Percentiles rank a stretch among this genome's conserved stretches.
These are phyloP conservation scores for Zingel zingel DNA, from an alignment of 2,113 vertebrate species.

Conservation along the genomic window DNA sequence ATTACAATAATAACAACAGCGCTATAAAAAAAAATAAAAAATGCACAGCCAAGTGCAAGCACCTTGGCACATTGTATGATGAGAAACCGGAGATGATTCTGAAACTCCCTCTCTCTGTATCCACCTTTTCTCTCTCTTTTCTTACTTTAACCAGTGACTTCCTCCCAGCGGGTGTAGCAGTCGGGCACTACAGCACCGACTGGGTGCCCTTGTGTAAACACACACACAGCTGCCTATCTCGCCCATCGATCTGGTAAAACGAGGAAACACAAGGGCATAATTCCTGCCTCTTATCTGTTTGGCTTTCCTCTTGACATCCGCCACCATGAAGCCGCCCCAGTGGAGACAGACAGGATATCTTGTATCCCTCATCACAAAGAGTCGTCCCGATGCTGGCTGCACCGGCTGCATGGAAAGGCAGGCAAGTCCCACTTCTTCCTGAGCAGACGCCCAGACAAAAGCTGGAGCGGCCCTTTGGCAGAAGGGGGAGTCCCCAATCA, in stretches of 20 bases:
- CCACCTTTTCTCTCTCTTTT: slow-evolving; percentile 10
- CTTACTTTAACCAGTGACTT: slow-evolving; percentile 21
- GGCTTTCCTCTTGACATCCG: slow-evolving; percentile 80
- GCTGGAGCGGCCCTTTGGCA: slow-evolving; percentile 47
- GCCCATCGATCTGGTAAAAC: slow-evolving; percentile 75
- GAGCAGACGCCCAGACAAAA: slow-evolving; percentile 54
- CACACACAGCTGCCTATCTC: slow-evolving; percentile 77
- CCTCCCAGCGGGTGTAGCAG: slow-evolving; percentile 20
- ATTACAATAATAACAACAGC: slow-evolving; percentile 80
- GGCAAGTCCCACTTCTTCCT: slow-evolving; percentile 44
- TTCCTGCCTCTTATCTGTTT: slow-evolving; percentile 81
- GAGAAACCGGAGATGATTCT: slow-evolving; percentile 49
- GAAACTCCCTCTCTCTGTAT: slow-evolving; percentile 11
- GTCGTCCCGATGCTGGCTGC: slow-evolving; percentile 61
- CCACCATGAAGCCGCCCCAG: slow-evolving; percentile 76
- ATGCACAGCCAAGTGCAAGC: slow-evolving; percentile 45
- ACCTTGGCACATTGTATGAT: slow-evolving; percentile 13
- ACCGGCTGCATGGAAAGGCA: slow-evolving; percentile 31
- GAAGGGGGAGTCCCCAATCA: slow-evolving; percentile 56
- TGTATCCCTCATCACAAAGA: slow-evolving; percentile 72
- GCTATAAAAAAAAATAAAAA: slow-evolving; percentile 49
- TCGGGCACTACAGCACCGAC: slow-evolving; percentile 34
- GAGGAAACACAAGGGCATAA: slow-evolving; percentile 83
- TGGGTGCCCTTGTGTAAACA: slow-evolving; percentile 73
- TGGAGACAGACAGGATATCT: slow-evolving; percentile 81